A percentile compares a stretch with the other conserved stretches of the same genome.
Evolutionary conservation across 2,113 vertebrate genomes (phyloP).

Genomic region (Cairina moschata): DNA sequence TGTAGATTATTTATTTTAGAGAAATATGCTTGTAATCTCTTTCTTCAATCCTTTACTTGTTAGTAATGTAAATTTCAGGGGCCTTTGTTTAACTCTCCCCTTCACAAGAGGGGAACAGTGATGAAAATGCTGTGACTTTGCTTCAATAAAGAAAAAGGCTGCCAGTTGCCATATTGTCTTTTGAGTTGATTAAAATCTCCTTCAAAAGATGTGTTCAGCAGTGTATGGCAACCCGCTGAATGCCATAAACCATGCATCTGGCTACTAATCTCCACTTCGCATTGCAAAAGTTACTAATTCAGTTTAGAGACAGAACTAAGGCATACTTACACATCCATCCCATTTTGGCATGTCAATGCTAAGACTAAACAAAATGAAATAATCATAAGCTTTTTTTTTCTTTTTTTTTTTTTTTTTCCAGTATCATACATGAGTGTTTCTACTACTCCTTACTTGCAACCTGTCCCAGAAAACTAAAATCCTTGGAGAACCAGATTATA

Average conservation of each 20-base stretch:
- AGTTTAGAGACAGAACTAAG: neutral
- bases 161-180: conserved; percentile 61
- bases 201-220: conserved; percentile 28
- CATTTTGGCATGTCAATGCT: neutral
- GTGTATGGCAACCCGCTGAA: conserved; percentile 12
- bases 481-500: conserved; percentile 46
- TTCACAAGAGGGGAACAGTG: conserved; percentile 51
- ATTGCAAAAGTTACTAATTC: neutral
- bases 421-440: neutral
- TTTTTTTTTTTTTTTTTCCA: neutral
- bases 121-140: conserved; percentile 70
- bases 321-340: neutral
- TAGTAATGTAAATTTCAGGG: conserved; percentile 73
- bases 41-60: conserved; percentile 61
- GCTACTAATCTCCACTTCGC: conserved; percentile 5
- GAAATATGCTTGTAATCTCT: conserved; percentile 69
- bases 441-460: neutral
- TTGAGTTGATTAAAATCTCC: conserved; percentile 36
- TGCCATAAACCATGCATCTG: neutral
- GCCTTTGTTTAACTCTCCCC: conserved; percentile 67
- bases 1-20: conserved; percentile 93
- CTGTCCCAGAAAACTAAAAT: conserved; percentile 11
- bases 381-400: neutral
- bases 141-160: conserved; percentile 73
- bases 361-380: neutral